These are phyloP conservation scores for Cephus pygmeus DNA, from an alignment of 2,888 invertebrate genomes.

Conservation along the genomic window DNA sequence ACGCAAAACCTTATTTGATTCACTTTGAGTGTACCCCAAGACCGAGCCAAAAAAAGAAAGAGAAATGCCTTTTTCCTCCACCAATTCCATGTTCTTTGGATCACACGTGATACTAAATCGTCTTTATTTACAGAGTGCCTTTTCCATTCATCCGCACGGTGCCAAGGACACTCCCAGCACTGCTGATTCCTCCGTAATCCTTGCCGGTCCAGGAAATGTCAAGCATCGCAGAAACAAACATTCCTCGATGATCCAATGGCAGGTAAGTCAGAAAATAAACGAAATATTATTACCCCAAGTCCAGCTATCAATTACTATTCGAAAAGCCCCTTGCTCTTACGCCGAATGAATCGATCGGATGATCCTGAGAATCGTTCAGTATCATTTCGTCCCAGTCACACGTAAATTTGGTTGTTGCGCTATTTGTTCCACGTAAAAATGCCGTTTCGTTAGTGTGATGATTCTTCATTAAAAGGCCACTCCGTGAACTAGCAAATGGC, in stretches of 20 bases:
- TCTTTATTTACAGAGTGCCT: slow-evolving; percentile 66
- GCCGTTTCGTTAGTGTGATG: background rate
- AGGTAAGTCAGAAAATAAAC: slow-evolving; percentile 50
- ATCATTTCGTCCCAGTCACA: too few relatives aligned
- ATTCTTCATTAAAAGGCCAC: background rate
- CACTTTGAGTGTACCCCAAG: background rate
- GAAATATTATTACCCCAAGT: background rate
- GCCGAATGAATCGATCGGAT: too few relatives aligned
- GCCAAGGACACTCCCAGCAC: slow-evolving; percentile 47
- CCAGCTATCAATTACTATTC: too few relatives aligned
- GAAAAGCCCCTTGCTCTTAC: background rate
- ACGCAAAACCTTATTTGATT: background rate
- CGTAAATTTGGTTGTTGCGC: background rate
- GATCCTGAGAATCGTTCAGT: too few relatives aligned
- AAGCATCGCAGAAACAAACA: slow-evolving; percentile 65
- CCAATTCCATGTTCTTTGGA: background rate
- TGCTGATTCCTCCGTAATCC: slow-evolving; percentile 64
- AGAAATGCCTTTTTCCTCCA: background rate
- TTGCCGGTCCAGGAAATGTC: slow-evolving; percentile 69
- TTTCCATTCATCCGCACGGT: slow-evolving; percentile 67
- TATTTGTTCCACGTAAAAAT: background rate
- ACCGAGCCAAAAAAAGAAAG: background rate
- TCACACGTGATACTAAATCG: background rate
- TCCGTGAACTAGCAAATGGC: background rate
- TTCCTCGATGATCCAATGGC: slow-evolving; percentile 68